A percentile compares a stretch with the other conserved stretches of the same genome.
Evolutionary conservation across 2,888 invertebrate species (phyloP).

Genomic region (Microctonus brassicae): DNA sequence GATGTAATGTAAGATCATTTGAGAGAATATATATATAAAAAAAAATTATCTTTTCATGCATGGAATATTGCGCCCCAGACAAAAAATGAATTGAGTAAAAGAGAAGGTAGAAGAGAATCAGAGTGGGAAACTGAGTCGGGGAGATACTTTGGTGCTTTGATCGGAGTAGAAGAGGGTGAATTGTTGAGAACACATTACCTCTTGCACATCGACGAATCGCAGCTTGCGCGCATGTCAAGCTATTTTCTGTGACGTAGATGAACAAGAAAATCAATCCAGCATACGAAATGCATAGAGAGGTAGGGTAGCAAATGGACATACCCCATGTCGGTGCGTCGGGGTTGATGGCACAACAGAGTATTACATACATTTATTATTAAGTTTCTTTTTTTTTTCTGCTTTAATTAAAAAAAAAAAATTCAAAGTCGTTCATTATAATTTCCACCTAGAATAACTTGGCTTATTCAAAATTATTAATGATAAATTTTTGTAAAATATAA

Average conservation of each 20-base stretch:
- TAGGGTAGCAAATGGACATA: constrained; percentile 41
- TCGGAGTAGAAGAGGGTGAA: background rate
- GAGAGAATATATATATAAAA: background rate
- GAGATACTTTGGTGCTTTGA: constrained; percentile 8
- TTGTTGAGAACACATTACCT: constrained; percentile 19
- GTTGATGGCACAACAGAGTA: background rate
- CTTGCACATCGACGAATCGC: constrained; percentile 39
- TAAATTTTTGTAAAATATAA: too few relatives aligned
- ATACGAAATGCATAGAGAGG: constrained; percentile 49
- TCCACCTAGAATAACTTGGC: too few relatives aligned
- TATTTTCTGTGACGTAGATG: constrained; percentile 54
- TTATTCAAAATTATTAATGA: too few relatives aligned
- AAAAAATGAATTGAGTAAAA: background rate
- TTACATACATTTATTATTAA: background rate
- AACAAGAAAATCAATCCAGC: constrained; percentile 62
- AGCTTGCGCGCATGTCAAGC: constrained; percentile 56
- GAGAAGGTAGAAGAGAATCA: constrained; percentile 7
- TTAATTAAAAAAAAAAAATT: too few relatives aligned
- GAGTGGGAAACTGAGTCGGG: background rate
- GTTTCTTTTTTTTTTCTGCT: background rate
- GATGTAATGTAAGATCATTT: background rate
- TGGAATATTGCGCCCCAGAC: background rate
- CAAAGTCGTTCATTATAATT: too few relatives aligned
- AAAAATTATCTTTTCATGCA: background rate
- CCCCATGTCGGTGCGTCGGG: constrained; percentile 8